Percentiles rank a stretch among this genome's conserved stretches.
Evolutionary conservation across 2,113 vertebrate species (phyloP).

Genomic region (Pituophis catenifer): DNA sequence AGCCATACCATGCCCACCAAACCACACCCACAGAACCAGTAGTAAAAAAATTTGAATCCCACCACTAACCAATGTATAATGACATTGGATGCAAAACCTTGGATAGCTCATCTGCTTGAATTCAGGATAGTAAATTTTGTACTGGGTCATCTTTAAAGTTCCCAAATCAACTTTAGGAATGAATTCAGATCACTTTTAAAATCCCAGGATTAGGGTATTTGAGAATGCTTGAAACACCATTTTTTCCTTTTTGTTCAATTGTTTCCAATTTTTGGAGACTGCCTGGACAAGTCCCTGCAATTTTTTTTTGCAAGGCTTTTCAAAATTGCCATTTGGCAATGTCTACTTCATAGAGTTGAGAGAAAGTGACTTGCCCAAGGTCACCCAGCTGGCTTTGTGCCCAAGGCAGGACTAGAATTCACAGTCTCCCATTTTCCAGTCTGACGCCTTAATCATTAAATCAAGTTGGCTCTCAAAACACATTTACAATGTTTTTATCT

Average conservation of each 20-base stretch:
- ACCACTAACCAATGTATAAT: not conserved
- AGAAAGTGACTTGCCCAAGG: not conserved
- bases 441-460: not conserved
- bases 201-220: not conserved
- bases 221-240: not conserved
- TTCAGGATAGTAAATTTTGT: not conserved
- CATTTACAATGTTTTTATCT: not conserved
- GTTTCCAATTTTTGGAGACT: not conserved
- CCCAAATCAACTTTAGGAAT: not conserved
- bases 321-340: not conserved
- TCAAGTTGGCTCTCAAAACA: not conserved
- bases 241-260: not conserved
- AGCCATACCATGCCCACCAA: too few species aligned
- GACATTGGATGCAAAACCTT: not conserved
- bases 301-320: not conserved
- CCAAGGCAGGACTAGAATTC: not conserved
- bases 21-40: too few species aligned
- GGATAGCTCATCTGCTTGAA: not conserved
- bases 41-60: too few species aligned
- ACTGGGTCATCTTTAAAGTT: rapidly evolving
- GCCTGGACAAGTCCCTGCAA: not conserved
- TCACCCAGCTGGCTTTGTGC: not conserved
- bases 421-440: not conserved
- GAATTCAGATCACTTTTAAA: not conserved
- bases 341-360: not conserved